These are phyloP conservation scores for Cnemophilus loriae DNA, from an alignment of 2,113 vertebrate genomes.

Conservation along the genomic window DNA sequence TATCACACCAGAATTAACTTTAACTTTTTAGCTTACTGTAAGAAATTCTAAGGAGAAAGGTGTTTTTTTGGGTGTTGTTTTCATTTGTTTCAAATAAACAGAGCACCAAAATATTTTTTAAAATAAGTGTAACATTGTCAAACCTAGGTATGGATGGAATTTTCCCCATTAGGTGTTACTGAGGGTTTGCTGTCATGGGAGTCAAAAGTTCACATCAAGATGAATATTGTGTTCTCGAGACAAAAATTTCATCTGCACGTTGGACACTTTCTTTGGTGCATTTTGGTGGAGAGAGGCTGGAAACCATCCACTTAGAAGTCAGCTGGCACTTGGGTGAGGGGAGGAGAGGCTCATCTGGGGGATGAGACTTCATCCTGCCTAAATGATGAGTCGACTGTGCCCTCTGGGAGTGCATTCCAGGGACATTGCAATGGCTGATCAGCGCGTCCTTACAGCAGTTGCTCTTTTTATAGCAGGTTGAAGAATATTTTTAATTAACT, in stretches of 20 bases:
- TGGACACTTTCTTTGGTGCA: background rate
- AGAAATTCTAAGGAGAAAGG: background rate
- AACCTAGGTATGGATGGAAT: background rate
- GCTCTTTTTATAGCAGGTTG: slow-evolving; percentile 35
- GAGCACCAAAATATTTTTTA: background rate
- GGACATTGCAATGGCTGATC: background rate
- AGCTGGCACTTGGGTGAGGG: background rate
- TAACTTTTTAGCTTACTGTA: background rate
- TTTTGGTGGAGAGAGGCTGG: background rate
- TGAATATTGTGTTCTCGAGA: background rate
- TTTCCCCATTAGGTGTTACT: background rate
- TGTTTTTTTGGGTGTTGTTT: accelerated
- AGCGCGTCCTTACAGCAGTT: accelerated
- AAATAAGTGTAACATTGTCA: background rate
- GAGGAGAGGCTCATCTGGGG: background rate
- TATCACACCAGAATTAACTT: background rate
- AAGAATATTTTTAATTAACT: slow-evolving; percentile 57
- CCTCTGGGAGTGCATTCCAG: background rate
- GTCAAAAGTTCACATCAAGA: background rate
- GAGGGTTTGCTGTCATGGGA: background rate
- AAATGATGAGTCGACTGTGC: background rate
- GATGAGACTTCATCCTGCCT: background rate
- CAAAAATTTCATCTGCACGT: background rate
- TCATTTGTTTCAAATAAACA: background rate
- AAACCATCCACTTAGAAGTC: background rate